These are phyloP conservation scores for Gadus macrocephalus DNA, from an alignment of 2,113 vertebrate species.

Conservation along the genomic window DNA sequence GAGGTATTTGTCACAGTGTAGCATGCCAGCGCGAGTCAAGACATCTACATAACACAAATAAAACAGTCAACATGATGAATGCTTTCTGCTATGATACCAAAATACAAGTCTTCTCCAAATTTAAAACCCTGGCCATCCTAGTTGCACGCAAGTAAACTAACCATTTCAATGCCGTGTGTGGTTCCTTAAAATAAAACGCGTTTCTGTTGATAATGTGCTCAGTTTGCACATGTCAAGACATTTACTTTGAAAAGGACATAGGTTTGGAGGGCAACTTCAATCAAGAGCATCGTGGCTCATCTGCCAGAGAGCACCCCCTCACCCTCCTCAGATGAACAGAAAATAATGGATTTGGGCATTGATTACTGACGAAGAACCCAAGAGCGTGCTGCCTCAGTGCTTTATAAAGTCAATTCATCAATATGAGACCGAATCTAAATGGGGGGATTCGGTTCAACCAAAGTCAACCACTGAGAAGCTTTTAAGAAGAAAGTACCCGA, in stretches of 20 bases:
- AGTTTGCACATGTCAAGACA: conserved; percentile 38
- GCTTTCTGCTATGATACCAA: conserved; percentile 37
- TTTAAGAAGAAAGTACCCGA: conserved; percentile 1
- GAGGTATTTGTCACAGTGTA: conserved; percentile 46
- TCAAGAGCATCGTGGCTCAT: conserved; percentile 39
- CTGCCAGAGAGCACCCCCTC: conserved; percentile 22
- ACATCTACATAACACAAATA: conserved; percentile 53
- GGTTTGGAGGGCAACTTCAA: conserved; percentile 53
- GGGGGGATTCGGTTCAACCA: conserved; percentile 43
- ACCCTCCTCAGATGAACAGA: conserved; percentile 52
- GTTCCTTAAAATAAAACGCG: no score
- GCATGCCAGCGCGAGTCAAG: conserved; percentile 39
- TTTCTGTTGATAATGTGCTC: conserved; percentile 16
- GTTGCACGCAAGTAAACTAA: no score
- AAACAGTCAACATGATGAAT: conserved; percentile 52
- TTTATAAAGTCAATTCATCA: conserved; percentile 74
- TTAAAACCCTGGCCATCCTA: no score
- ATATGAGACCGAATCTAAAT: conserved; percentile 54
- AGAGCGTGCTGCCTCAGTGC: conserved; percentile 63
- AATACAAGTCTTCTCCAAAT: no score
- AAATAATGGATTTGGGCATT: conserved; percentile 63
- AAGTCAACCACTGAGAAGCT: conserved; percentile 29
- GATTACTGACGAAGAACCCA: conserved; percentile 53
- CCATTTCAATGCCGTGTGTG: no score
- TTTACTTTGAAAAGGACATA: conserved; percentile 37